Base-by-base conservation (phyloP, 2,113 vertebrate species). In the Ammospiza nelsoni region DNA sequence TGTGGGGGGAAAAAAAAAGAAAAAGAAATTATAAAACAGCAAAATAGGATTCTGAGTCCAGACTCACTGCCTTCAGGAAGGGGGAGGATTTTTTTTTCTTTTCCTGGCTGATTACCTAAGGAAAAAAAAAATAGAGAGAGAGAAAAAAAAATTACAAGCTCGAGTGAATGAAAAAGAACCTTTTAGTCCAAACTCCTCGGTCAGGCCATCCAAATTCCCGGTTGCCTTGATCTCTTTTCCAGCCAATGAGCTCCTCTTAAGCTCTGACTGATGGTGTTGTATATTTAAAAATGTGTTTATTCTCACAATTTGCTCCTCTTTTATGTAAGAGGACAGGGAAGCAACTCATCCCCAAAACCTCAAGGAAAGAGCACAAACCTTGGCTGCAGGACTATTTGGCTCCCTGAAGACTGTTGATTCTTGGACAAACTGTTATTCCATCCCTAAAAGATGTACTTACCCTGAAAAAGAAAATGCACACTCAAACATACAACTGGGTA, bases 241-340 rank as follows among this genome's bases (percentile, higher is more conserved):
- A 97, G 74, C 95, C 91, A 95, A 88, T 97, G 33, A 94, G 61
- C 55, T 90, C 77, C 58, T 74, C 75, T 57, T 74, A 37, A 39
- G 11, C 43, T 84, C 81, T 97, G 92, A 96, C 77, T 90, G 90
- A 96, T 96, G 92, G 69, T 91, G 88, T 65, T 11, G 4, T 87
- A 74, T 94, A 93, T 96, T 96, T 93, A 12, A 95, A 96, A 97
- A 96, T 92, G 85, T 96, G 95, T 97, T 96, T 97, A 89, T 94
- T 91, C 94, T 89, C 95, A 97, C 93, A 97, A 90, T 96, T 95
- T 93, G 77, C 88, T 95, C 4, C 68, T 82, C 93, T 96, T 97
- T 96, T 96, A 96, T 95, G 84, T 95, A 96, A 97, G 87, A 94
- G 31, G 86, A 95, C 93, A 95, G 77, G 93, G 88, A 89, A 94